Conservation (phyloP, 2,797 vertebrate genomes). For the Propithecus perrieri region DNA sequence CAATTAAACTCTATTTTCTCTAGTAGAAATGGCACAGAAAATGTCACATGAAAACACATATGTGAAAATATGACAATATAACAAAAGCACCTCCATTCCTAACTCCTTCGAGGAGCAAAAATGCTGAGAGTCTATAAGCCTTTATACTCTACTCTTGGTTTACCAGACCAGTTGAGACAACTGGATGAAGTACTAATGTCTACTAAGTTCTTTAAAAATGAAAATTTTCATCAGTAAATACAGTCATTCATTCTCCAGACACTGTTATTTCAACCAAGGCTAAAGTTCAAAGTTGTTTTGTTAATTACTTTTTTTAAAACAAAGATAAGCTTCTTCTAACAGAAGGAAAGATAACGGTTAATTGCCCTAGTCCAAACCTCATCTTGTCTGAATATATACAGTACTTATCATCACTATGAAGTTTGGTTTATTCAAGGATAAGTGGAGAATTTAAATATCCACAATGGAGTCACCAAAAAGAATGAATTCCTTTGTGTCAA, state of each 20-base stretch:
- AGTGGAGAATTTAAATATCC: slow-evolving; percentile 42
- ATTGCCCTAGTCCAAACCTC: slow-evolving; percentile 15
- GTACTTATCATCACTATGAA: slow-evolving; percentile 18
- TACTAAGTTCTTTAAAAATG: slow-evolving; percentile 38
- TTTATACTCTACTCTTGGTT: neutral
- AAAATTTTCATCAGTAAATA: neutral
- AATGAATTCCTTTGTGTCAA: slow-evolving; percentile 19
- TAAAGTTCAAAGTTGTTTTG: slow-evolving; percentile 38
- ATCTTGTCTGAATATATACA: slow-evolving; percentile 13
- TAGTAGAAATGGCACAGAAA: slow-evolving; percentile 18
- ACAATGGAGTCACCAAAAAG: slow-evolving; percentile 20
- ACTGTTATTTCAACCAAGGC: neutral
- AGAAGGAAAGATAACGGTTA: slow-evolving; percentile 7
- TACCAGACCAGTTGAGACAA: neutral
- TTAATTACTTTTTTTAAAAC: slow-evolving; percentile 34
- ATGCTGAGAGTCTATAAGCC: neutral
- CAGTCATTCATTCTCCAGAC: neutral
- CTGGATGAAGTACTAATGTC: neutral
- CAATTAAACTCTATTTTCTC: slow-evolving; percentile 40
- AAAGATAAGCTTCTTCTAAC: slow-evolving; percentile 11
- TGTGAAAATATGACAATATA: slow-evolving; percentile 26
- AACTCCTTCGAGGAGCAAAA: slow-evolving; percentile 36
- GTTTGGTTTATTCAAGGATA: slow-evolving; percentile 7
- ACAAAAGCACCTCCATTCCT: neutral
- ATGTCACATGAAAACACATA: slow-evolving; percentile 1